Evolutionary conservation across 2,888 invertebrate genomes (phyloP).

Genomic region (Erebia epiphron): DNA sequence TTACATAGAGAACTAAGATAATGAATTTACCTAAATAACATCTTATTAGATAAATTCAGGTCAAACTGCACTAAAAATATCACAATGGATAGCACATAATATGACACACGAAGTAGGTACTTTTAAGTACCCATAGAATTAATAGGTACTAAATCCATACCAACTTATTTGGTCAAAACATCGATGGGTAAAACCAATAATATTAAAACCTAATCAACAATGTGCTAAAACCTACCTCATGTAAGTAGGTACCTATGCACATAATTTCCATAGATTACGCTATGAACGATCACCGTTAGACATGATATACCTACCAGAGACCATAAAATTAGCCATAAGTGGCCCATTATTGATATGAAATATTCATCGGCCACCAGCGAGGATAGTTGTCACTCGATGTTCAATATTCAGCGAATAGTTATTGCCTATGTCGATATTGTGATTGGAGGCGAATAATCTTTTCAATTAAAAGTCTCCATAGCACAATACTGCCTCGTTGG

Average conservation of each 20-base stretch:
- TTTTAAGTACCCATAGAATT: not conserved
- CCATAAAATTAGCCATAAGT: conserved; percentile 62
- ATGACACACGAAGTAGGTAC: no score
- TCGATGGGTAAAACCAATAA: no score
- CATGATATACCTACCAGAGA: conserved; percentile 41
- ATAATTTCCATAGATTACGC: conserved; percentile 33
- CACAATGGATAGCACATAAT: no score
- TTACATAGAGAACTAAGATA: no score
- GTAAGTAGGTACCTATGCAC: not conserved
- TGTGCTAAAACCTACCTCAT: not conserved
- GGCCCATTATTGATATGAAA: conserved; percentile 70
- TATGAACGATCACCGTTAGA: conserved; percentile 39
- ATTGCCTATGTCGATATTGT: conserved; percentile 70
- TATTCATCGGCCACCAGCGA: conserved; percentile 73
- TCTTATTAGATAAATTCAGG: not conserved
- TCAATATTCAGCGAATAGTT: conserved; percentile 59
- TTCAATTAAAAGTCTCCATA: conserved; percentile 17
- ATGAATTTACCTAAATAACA: no score
- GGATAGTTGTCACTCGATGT: conserved; percentile 70
- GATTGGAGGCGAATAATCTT: conserved; percentile 19
- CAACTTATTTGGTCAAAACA: no score
- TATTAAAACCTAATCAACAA: not conserved
- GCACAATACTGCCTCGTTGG: not conserved
- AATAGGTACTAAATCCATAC: no score
- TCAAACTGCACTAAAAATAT: not conserved